Base-by-base conservation (phyloP, 2,797 vertebrate species). In the Pteropus rufus region DNA sequence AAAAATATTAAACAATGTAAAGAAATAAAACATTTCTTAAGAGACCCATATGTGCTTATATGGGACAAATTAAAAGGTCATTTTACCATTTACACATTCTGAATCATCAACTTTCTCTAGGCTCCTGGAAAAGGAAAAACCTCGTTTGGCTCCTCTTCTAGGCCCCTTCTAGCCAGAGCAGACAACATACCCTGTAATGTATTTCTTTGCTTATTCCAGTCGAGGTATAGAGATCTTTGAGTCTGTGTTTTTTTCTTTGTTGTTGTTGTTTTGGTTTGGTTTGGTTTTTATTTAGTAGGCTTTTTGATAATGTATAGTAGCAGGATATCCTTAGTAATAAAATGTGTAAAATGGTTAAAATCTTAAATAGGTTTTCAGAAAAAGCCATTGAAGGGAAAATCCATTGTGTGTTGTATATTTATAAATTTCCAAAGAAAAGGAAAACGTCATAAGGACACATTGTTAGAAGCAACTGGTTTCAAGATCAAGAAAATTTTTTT, bases 401-500 rank as follows among this genome's bases (percentile, higher is more conserved):
- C 0, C 1, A 56, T 67, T 91, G 31, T 72, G 0, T 5, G 44
- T 81, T 67, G 2, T 92, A 0, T 84, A 65, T 26, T 36, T 86
- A 5, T 44, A 95, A 96, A 83, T 87, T 94, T 67, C n/a, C 49
- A 87, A 62, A 16, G 49, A 49, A 49, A 72, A 76, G 49, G 31
- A 70, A 81, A 64, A 77, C 11, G 90, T 85, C 5, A 62, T 21
- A 31, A 94, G 58, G 81, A 94, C 44, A 77, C 77, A 89, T 62
- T 60, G 14, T 84, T 75, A 75, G 24, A 73, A 83, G 24, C 67
- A 80, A 79, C 46, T 87, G 26, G 21, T 80, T 94, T 91, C 87
- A 86, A 96, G 91, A 91, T 89, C 76, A 85, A 77, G 85, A 34
- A 67, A 92, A 67, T 77, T 90, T 82, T 77, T 90, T 82, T 90